These are phyloP conservation scores for Anser cygnoides DNA, from an alignment of 2,113 vertebrate species.

Conservation along the genomic window DNA sequence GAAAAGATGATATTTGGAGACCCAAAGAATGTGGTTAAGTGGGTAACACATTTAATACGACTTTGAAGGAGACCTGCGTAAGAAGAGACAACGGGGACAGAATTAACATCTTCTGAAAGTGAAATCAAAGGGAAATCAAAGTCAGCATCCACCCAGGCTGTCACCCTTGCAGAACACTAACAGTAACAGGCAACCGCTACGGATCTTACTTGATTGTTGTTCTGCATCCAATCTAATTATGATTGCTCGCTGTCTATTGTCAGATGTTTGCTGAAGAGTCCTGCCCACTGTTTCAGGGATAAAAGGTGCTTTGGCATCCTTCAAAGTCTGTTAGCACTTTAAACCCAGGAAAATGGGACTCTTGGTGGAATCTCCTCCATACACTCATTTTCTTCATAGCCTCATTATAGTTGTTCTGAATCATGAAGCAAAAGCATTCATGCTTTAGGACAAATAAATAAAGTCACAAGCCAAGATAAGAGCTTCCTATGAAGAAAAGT, in stretches of 20 bases:
- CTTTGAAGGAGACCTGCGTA: background rate
- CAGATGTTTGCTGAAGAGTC: background rate
- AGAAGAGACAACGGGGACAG: background rate
- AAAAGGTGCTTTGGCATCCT: background rate
- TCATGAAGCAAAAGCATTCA: background rate
- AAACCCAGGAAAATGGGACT: background rate
- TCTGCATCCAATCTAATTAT: background rate
- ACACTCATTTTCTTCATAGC: accelerated
- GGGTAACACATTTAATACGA: accelerated
- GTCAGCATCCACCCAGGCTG: background rate
- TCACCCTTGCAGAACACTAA: background rate
- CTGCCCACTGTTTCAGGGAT: background rate
- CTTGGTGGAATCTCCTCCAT: background rate
- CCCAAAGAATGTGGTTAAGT: background rate
- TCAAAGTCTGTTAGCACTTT: background rate
- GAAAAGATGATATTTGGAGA: too few relatives aligned
- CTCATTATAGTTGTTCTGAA: background rate
- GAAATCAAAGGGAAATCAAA: background rate
- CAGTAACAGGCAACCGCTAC: background rate
- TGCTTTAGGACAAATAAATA: accelerated
- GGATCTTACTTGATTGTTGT: background rate
- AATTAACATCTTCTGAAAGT: background rate
- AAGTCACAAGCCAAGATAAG: background rate
- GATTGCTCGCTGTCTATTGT: background rate
- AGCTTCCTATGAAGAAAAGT: accelerated